These are phyloP conservation scores for Tragelaphus scriptus DNA, from an alignment of 2,113 vertebrate species.

Conservation along the genomic window DNA sequence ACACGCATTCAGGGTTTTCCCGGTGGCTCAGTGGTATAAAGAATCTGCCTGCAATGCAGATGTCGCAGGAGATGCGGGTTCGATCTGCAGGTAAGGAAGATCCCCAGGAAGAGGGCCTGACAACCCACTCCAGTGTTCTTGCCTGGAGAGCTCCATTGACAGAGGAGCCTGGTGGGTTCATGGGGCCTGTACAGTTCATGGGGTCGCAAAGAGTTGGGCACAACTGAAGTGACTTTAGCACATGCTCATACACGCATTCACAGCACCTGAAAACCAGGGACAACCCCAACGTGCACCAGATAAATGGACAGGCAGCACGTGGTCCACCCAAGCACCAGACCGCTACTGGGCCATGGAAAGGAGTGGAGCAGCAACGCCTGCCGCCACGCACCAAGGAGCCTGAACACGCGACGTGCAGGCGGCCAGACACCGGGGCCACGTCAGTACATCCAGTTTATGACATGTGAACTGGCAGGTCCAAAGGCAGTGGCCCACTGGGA, in stretches of 20 bases:
- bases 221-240: neutral
- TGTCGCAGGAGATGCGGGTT: neutral
- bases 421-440: neutral
- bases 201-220: neutral
- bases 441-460: fast-evolving
- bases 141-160: neutral
- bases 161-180: neutral
- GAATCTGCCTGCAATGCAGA: neutral
- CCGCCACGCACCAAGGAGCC: fast-evolving
- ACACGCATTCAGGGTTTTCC: neutral
- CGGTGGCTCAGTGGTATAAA: neutral
- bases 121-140: neutral
- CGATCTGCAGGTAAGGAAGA: neutral
- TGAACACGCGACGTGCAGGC: fast-evolving
- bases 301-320: fast-evolving
- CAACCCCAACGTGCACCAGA: fast-evolving
- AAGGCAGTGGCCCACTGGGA: fast-evolving
- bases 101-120: neutral
- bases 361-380: fast-evolving
- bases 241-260: fast-evolving
- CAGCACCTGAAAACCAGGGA: fast-evolving
- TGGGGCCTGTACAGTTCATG: neutral
- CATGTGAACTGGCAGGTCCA: neutral
- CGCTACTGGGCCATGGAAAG: fast-evolving
- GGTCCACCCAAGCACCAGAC: fast-evolving